These are phyloP conservation scores for Caprella mutica DNA, from an alignment of 2,888 invertebrate species.

Conservation along the genomic window DNA sequence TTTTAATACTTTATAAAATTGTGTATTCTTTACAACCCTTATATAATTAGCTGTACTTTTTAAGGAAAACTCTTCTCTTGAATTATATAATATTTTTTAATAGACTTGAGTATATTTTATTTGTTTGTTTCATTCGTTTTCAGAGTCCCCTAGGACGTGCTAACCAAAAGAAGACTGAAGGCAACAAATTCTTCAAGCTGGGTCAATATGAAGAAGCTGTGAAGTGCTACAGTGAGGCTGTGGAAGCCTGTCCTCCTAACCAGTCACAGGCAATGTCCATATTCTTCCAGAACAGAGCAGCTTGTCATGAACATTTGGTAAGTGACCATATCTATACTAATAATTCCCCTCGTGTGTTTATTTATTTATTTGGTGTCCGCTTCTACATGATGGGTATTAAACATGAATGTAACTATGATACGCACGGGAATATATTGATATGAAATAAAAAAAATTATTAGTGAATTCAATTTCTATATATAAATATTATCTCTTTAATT, in stretches of 20 bases:
- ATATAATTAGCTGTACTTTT: neutral
- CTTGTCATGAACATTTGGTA: constrained; percentile 79
- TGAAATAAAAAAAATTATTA: neutral
- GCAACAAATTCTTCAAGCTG: constrained; percentile 44
- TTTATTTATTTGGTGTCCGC: neutral
- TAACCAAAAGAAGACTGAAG: constrained; percentile 46
- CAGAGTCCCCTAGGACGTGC: constrained; percentile 58
- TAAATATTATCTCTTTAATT: too few species aligned
- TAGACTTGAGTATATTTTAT: neutral
- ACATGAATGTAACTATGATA: constrained; percentile 7
- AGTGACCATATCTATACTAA: constrained; percentile 28
- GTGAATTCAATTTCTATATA: too few species aligned
- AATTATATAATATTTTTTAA: constrained; percentile 5
- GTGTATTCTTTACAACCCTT: neutral
- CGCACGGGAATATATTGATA: neutral
- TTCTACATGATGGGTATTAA: too few species aligned
- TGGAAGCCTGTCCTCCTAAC: constrained; percentile 44
- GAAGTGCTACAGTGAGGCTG: constrained; percentile 44
- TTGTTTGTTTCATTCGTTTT: constrained; percentile 17
- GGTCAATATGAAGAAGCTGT: constrained; percentile 44
- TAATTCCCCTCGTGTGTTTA: neutral
- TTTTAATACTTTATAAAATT: neutral
- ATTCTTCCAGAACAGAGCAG: constrained; percentile 91
- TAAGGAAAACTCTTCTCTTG: neutral
- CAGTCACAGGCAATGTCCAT: constrained; percentile 66